Evolutionary conservation across 2,888 invertebrate species (phyloP).

Genomic region (Trissolcus japonicus): DNA sequence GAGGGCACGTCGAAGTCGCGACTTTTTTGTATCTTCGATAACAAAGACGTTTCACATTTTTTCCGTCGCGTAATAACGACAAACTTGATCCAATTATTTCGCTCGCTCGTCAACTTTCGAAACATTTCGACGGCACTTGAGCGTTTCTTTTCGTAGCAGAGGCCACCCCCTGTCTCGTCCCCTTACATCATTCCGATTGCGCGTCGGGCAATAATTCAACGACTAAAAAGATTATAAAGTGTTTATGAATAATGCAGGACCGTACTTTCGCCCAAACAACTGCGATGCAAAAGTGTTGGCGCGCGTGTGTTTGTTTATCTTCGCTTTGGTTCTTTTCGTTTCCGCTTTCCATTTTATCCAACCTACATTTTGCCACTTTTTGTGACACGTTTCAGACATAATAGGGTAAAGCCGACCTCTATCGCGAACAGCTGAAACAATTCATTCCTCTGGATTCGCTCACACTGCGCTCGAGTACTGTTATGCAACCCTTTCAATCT

Average conservation of each 20-base stretch:
- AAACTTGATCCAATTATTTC: constrained; percentile 74
- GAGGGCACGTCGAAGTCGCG: constrained; percentile 1
- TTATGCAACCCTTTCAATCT: constrained; percentile 52
- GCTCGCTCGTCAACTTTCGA: constrained; percentile 63
- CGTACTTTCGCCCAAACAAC: constrained; percentile 62
- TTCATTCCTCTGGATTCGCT: constrained; percentile 50
- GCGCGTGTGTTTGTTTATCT: constrained; percentile 5
- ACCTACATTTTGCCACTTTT: constrained; percentile 39
- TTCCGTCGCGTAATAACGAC: constrained; percentile 64
- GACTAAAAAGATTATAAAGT: constrained; percentile 72
- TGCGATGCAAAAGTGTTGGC: constrained; percentile 21
- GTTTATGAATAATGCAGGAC: constrained; percentile 73
- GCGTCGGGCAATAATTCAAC: constrained; percentile 67
- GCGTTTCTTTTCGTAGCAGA: constrained; percentile 31
- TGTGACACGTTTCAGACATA: constrained; percentile 66
- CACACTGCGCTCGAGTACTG: constrained; percentile 43
- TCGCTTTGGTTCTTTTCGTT: background rate
- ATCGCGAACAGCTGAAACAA: constrained; percentile 50
- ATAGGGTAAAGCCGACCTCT: constrained; percentile 60
- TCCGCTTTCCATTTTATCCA: background rate
- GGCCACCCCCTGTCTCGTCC: constrained; percentile 11
- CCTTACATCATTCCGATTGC: constrained; percentile 66
- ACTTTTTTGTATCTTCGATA: constrained; percentile 47
- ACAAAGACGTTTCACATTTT: constrained; percentile 53
- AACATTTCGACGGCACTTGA: constrained; percentile 71